Evolutionary conservation across 2,888 invertebrate genomes (phyloP).

Genomic region (Brenthis hecate): DNA sequence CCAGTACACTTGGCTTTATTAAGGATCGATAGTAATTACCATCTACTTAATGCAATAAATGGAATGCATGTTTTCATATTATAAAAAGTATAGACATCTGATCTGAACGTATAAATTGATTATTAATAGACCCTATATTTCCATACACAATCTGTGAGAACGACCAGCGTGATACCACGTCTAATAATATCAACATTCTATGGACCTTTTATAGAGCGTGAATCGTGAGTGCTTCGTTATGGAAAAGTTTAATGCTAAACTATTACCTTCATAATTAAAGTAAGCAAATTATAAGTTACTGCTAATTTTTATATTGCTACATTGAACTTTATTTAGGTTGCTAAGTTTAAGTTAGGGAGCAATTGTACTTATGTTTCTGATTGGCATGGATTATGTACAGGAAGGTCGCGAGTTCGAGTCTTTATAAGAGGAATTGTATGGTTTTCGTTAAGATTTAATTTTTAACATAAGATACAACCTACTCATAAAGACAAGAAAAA

Average conservation of each 20-base stretch:
- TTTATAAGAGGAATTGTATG: no score
- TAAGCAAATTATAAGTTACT: conserved; percentile 2
- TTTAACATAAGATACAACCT: no score
- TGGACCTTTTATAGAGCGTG: conserved; percentile 36
- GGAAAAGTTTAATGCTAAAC: conserved; percentile 34
- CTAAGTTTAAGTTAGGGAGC: no score
- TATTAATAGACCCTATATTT: conserved; percentile 41
- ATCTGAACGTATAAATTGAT: conserved; percentile 33
- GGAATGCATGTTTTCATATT: conserved; percentile 12
- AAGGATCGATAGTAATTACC: neutral
- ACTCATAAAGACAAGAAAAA: no score
- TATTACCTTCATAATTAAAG: conserved; percentile 27
- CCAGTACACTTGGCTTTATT: neutral
- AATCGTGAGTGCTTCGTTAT: conserved; percentile 34
- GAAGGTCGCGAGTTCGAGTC: no score
- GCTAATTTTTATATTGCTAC: neutral
- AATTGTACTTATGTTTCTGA: no score
- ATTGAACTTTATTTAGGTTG: neutral
- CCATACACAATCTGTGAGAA: conserved; percentile 41
- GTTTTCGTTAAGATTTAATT: no score
- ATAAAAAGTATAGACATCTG: conserved; percentile 28
- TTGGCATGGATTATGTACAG: no score
- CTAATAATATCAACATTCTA: conserved; percentile 39
- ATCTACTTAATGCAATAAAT: neutral
- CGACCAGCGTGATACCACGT: conserved; percentile 35